Base-by-base conservation (phyloP, 1,140 invertebrate species). In the Nephila pilipes region DNA sequence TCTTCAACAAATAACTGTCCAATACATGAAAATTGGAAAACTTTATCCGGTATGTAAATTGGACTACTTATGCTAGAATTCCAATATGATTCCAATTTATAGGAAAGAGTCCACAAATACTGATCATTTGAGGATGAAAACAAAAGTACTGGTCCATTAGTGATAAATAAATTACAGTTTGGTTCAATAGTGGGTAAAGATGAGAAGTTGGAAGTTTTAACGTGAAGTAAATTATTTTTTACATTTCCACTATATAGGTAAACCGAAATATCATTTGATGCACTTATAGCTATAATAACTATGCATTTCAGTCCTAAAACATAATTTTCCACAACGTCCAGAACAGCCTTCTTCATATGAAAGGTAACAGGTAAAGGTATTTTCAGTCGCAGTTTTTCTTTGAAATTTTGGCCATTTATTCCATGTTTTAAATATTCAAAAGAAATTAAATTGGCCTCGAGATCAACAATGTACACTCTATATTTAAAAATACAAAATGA, bases 271-370 rank as follows among this genome's bases (percentile, higher is more conserved):
- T 89, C 46, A 75, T 57, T 32, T 22, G 29, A 38, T 55, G 8
- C 8, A 29, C 87, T 65, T 22, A 89, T 29, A 2, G n/a, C 25
- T 1, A 89, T 16, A 75, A 75, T 32, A 12, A 25, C 20, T 8
- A 89, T 22, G 57, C 87, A 89, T 79, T 89, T 89, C 16, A 89
- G 18, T 20, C 46, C 65, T 1, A 55, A 1, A 20, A 32, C 10
- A 29, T 54, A 89, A 75, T 89, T 89, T 10, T 89, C 46, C 6
- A 65, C 36, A 3, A 54, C 29, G n/a, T 89, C 87, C 16, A 89
- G 22, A 22, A 75, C 12, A 18, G 79, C 22, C 8, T 18, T 25
- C 79, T 89, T 89, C 18, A 22, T 22, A 25, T 89, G 60, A 79
- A 89, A 79, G 10, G 12, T 10, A 14, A 14, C 65, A 1, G 25